These are phyloP conservation scores for Polietes domitor DNA, from an alignment of 2,888 invertebrate species.

Conservation along the genomic window DNA sequence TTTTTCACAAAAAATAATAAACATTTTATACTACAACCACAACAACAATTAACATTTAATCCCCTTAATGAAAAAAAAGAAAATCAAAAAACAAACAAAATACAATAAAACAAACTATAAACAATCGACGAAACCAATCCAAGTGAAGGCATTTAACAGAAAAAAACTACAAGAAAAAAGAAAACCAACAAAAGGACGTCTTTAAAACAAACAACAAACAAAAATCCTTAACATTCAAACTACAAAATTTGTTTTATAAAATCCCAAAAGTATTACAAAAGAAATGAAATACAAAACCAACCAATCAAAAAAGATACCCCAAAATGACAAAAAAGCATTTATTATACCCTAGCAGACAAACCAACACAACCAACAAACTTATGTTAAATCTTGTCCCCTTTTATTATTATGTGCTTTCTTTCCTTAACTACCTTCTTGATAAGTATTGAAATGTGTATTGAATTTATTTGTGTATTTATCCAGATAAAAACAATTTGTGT, in stretches of 20 bases:
- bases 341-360: constrained; percentile 40
- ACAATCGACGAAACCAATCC: constrained; percentile 57
- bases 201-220: constrained; percentile 12
- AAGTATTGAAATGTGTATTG: constrained; percentile 52
- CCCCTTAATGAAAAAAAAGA: constrained; percentile 35
- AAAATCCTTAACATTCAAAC: neutral
- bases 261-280: constrained; percentile 20
- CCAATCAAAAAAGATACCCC: constrained; percentile 34
- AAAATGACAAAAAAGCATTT: constrained; percentile 62
- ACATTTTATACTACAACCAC: constrained; percentile 5
- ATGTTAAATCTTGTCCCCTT: neutral
- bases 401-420: constrained; percentile 49
- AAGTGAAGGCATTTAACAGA: constrained; percentile 64
- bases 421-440: neutral
- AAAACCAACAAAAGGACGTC: constrained; percentile 50
- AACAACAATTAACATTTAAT: constrained; percentile 37
- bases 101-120: constrained; percentile 33
- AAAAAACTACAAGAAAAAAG: constrained; percentile 30
- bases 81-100: neutral
- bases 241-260: constrained; percentile 33
- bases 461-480: constrained; percentile 48
- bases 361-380: constrained; percentile 18
- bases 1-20: neutral
- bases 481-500: constrained; percentile 59
- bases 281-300: constrained; percentile 9